Percentiles rank a stretch among this genome's conserved stretches.
phyloP scores from a whole-genome alignment of 1,140 invertebrate species.

The Stegodyphus mimosarum region DNA sequence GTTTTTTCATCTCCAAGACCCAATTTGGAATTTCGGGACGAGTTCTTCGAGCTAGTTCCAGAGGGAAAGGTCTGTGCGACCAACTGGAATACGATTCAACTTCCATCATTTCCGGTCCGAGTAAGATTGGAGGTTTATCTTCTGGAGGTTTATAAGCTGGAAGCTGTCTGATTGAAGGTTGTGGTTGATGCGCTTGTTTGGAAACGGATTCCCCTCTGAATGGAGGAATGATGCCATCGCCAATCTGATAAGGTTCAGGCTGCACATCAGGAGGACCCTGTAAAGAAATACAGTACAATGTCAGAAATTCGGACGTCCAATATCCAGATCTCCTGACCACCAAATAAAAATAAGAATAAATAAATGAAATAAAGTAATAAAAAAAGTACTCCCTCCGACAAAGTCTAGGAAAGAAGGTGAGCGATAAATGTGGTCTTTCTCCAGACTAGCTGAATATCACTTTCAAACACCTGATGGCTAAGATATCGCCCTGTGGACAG shows the following conservation, averaged over 20 bases:
- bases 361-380: no score
- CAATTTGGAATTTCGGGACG: not conserved
- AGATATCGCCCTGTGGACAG: no score
- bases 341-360: no score
- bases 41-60: not conserved
- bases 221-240: not conserved
- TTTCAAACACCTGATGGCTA: no score
- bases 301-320: no score
- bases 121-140: not conserved
- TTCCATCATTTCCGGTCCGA: slow-evolving; percentile 2
- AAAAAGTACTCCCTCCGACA: no score
- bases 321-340: no score
- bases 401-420: no score
- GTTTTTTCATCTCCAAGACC: not conserved
- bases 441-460: no score
- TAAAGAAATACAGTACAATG: no score
- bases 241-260: not conserved
- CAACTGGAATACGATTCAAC: not conserved
- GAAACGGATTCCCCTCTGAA: slow-evolving; percentile 6
- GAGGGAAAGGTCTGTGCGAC: not conserved
- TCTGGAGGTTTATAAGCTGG: not conserved
- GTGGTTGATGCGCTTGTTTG: not conserved
- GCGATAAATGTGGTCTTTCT: no score
- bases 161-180: not conserved
- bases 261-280: slow-evolving; percentile 1